Evolutionary conservation across 2,113 vertebrate genomes (phyloP).

Genomic region (Circaetus cinerascens): DNA sequence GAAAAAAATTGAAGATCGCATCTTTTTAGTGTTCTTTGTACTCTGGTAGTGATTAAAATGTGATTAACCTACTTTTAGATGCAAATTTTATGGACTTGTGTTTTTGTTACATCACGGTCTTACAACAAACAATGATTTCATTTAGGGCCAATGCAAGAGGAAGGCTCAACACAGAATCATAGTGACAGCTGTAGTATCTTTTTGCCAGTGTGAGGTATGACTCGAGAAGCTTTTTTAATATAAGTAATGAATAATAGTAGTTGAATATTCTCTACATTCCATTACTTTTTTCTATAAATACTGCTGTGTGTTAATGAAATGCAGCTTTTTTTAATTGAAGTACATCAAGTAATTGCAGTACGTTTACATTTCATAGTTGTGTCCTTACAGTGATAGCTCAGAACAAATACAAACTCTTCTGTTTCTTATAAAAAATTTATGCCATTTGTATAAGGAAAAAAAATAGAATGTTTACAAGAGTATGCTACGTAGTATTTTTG

Average conservation of each 20-base stretch:
- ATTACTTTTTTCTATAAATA: neutral
- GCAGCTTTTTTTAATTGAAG: neutral
- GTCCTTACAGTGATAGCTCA: neutral
- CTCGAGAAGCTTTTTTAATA: neutral
- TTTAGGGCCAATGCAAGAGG: neutral
- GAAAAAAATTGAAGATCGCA: neutral
- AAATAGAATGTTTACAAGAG: neutral
- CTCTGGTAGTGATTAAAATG: neutral
- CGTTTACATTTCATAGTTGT: neutral
- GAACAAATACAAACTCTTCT: neutral
- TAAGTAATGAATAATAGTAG: neutral
- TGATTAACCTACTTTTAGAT: neutral
- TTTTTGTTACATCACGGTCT: neutral
- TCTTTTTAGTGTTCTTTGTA: neutral
- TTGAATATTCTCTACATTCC: neutral
- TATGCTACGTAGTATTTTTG: neutral
- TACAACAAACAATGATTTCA: neutral
- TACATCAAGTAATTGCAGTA: neutral
- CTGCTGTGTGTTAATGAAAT: neutral
- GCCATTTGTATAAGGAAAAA: neutral
- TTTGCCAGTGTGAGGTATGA: neutral
- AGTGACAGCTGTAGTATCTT: neutral
- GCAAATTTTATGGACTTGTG: neutral
- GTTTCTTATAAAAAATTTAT: neutral
- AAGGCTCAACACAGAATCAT: neutral